phyloP scores from a whole-genome alignment of 1,140 invertebrate genomes.

The Hycleus phaleratus region DNA sequence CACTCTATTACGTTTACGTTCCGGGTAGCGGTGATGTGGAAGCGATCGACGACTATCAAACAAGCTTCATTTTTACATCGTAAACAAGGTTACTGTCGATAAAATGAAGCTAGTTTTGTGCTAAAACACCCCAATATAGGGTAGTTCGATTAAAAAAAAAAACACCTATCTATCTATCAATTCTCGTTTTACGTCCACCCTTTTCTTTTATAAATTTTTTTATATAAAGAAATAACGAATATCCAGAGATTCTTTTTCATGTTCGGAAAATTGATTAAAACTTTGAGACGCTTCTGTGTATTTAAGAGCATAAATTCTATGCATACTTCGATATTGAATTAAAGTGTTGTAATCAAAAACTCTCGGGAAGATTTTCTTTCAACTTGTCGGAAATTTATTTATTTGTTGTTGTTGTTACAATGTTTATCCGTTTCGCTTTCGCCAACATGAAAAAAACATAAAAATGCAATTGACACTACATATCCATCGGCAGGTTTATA shows the following conservation, averaged over 20 bases:
- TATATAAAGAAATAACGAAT: slow-evolving; percentile 3
- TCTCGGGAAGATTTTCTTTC: slow-evolving; percentile 25
- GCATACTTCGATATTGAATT: slow-evolving; percentile 41
- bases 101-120: slow-evolving; percentile 9
- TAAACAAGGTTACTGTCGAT: slow-evolving; percentile 32
- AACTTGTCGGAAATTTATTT: slow-evolving; percentile 35
- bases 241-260: slow-evolving; percentile 33
- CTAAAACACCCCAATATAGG: too few species aligned
- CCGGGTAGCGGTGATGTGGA: neutral
- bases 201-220: too few species aligned
- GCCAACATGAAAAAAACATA: slow-evolving; percentile 30
- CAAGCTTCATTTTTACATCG: slow-evolving; percentile 34
- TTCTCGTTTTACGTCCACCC: too few species aligned
- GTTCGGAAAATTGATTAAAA: slow-evolving; percentile 40
- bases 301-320: slow-evolving; percentile 41
- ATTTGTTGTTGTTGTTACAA: slow-evolving; percentile 22
- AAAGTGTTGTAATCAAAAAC: slow-evolving; percentile 40
- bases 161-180: too few species aligned
- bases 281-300: slow-evolving; percentile 36
- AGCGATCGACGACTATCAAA: slow-evolving; percentile 34
- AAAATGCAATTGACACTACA: slow-evolving; percentile 38
- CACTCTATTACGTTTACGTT: slow-evolving; percentile 36
- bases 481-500: slow-evolving; percentile 32
- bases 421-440: neutral
- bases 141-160: too few species aligned